Base-by-base conservation (phyloP, 2,113 vertebrate species). In the Condylura cristata region DNA sequence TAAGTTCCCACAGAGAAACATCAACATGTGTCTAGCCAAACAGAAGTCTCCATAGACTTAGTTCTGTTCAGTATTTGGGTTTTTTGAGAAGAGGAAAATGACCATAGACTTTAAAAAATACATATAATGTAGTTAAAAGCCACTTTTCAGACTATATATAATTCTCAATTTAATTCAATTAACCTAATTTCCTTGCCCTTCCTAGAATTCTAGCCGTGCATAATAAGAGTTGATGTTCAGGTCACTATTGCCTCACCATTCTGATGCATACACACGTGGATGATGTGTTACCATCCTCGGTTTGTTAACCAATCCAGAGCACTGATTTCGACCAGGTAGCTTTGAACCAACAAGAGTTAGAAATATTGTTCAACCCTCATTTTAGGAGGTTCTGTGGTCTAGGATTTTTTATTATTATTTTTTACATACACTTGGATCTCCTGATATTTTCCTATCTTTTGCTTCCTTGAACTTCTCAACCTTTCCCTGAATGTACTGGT, bases 381-480 rank as follows among this genome's bases (percentile, higher is more conserved):
- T 91, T 89, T 76, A 91, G 46, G 78, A 80, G 28, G 76, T 48
- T 34, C 53, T 94, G 5, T 86, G 60, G 34, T 91, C 48, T 89
- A 80, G 84, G 89, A 70, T 88, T 96, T n/a, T n/a, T n/a, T n/a
- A n/a, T n/a, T n/a, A n/a, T n/a, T 90, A 66, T 91, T 90, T 95
- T 94, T 66, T 8, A 86, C 26, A 44, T 39, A 71, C 10, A 58
- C 70, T 91, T 92, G 58, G 46, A 90, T 61, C 58, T 51, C 85
- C 37, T 95, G 70, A 75, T 53, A 17, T n/a, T 41, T 60, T 17
- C 75, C 39, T 68, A 37, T 8, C 58, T 92, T 96, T 90, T 90
- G 39, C n/a, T 66, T 90, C 61, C 53, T 94, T 65, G 46, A 32
- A 71, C 70, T 86, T 68, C 92, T 63, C 53, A 48, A 9, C 70